These are phyloP conservation scores for Monochamus alternatus DNA, from an alignment of 2,888 invertebrate genomes.

Conservation along the genomic window DNA sequence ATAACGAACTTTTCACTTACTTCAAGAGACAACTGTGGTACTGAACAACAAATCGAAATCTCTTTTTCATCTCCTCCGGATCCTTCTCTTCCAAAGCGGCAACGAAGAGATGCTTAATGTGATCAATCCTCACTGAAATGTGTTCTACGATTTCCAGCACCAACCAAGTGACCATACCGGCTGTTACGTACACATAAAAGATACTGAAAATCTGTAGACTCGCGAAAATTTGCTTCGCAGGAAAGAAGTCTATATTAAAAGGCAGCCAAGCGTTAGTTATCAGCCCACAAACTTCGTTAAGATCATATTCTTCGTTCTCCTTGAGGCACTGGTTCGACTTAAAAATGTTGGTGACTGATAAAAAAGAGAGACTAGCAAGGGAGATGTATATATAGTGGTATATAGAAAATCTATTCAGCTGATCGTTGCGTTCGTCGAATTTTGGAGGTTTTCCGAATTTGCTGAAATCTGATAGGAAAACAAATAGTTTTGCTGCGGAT, in stretches of 20 bases:
- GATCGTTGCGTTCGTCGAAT: constrained; percentile 38
- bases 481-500: constrained; percentile 34
- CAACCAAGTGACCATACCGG: constrained; percentile 39
- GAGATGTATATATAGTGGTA: constrained; percentile 40
- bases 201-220: constrained; percentile 35
- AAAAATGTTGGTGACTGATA: constrained; percentile 37
- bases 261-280: constrained; percentile 45
- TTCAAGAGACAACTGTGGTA: constrained; percentile 43
- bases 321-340: constrained; percentile 24
- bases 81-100: constrained; percentile 30
- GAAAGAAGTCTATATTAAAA: constrained; percentile 39
- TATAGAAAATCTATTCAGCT: constrained; percentile 38
- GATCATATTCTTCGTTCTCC: constrained; percentile 30
- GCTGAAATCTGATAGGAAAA: constrained; percentile 39
- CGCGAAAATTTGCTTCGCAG: constrained; percentile 38
- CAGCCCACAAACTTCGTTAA: constrained; percentile 43
- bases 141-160: constrained; percentile 43
- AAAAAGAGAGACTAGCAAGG: constrained; percentile 21
- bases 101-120: constrained; percentile 34
- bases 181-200: constrained; percentile 41
- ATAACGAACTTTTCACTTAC: constrained; percentile 27
- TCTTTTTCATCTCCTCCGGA: constrained; percentile 26
- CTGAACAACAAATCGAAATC: constrained; percentile 35
- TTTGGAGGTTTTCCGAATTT: constrained; percentile 41
- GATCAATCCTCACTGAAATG: constrained; percentile 35